These are phyloP conservation scores for Labia minor DNA, from an alignment of 2,888 invertebrate genomes.

Conservation along the genomic window DNA sequence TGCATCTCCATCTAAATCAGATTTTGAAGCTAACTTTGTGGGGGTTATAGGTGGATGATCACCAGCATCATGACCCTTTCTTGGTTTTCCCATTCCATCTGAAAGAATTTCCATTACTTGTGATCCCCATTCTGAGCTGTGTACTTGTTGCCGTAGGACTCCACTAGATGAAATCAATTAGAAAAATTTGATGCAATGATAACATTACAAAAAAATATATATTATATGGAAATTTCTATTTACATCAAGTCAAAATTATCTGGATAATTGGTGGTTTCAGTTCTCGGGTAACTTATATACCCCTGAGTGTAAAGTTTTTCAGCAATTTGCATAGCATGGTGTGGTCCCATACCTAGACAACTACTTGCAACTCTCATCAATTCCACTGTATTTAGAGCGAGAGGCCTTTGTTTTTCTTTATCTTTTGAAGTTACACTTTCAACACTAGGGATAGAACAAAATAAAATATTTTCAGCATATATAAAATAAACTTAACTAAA, in stretches of 20 bases:
- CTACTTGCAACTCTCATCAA: conserved; percentile 87
- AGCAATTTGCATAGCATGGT: conserved; percentile 84
- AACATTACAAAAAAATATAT: conserved; percentile 20
- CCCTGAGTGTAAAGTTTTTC: conserved; percentile 92
- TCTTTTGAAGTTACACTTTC: conserved; percentile 70
- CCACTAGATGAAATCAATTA: conserved; percentile 42
- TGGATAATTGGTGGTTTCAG: conserved; percentile 94
- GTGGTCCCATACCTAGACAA: conserved; percentile 80
- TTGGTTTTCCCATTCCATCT: conserved; percentile 63
- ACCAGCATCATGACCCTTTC: conserved; percentile 85
- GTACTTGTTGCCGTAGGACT: conserved; percentile 56
- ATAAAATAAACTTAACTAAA: neutral
- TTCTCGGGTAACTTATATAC: conserved; percentile 95
- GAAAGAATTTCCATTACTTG: conserved; percentile 60
- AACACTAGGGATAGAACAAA: conserved; percentile 63
- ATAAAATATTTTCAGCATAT: conserved; percentile 92
- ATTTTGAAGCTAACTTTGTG: conserved; percentile 68
- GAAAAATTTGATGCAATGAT: no score
- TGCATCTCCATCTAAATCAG: conserved; percentile 74
- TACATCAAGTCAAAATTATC: conserved; percentile 86
- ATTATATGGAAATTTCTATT: no score
- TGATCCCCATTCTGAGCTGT: conserved; percentile 64
- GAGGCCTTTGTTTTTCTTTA: conserved; percentile 73
- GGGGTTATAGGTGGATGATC: conserved; percentile 99
- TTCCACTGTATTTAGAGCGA: conserved; percentile 94